A percentile compares a stretch with the other conserved stretches of the same genome.
These are phyloP conservation scores for Eclectus roratus DNA, from an alignment of 2,113 vertebrate species.

Conservation along the genomic window DNA sequence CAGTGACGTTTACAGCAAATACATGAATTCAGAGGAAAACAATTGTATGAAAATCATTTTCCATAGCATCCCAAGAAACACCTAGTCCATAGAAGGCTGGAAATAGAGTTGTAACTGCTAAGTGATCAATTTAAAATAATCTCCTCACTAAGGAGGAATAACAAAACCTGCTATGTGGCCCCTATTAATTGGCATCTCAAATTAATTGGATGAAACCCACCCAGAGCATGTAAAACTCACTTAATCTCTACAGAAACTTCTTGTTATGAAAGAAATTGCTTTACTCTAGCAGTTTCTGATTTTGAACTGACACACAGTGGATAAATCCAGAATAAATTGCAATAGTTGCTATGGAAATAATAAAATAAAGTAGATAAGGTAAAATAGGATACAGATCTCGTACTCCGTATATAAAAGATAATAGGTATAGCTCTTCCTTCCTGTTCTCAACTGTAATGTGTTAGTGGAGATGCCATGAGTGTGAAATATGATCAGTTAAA, in stretches of 20 bases:
- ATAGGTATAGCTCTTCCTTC: not conserved
- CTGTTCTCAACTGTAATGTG: not conserved
- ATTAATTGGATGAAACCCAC: not conserved
- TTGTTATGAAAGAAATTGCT: not conserved
- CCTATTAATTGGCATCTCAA: not conserved
- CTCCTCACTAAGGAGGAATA: not conserved
- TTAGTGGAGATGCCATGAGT: not conserved
- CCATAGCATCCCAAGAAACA: not conserved
- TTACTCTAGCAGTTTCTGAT: not conserved
- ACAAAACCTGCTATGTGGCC: not conserved
- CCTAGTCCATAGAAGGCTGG: not conserved
- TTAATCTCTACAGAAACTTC: not conserved
- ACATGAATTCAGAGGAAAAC: not conserved
- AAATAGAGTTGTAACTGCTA: not conserved
- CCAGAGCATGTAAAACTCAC: not conserved
- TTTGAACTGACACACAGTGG: not conserved
- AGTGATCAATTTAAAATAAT: not conserved
- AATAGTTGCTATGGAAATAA: not conserved
- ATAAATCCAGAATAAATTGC: not conserved
- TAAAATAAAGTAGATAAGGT: not conserved
- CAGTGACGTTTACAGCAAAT: not conserved
- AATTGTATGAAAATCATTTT: not conserved
- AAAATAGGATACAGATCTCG: not conserved
- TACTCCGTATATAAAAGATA: not conserved
- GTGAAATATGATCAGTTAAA: not conserved